phyloP scores from a whole-genome alignment of 23 tunicate species.

The Halocynthia aurantium region DNA sequence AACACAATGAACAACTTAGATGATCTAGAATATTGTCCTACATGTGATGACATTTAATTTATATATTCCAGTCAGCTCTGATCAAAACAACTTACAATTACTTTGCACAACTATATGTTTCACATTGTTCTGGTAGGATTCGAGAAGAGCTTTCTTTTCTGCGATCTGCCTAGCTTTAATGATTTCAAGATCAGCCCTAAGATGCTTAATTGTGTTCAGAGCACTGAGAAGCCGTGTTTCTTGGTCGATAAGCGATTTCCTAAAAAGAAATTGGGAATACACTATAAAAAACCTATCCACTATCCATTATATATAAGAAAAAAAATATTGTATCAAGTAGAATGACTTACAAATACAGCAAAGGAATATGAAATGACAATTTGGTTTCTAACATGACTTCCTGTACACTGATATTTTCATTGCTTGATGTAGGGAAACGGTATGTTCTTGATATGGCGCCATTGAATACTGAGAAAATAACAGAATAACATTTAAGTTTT shows the following conservation, averaged over 20 bases:
- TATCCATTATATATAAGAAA: not conserved
- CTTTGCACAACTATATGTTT: slow-evolving; percentile 14
- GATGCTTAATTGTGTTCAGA: slow-evolving; percentile 27
- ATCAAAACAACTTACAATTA: slow-evolving; percentile 22
- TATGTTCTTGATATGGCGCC: slow-evolving; percentile 51
- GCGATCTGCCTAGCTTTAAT: slow-evolving; percentile 15
- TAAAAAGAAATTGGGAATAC: slow-evolving; percentile 15
- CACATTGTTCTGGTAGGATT: slow-evolving; percentile 36
- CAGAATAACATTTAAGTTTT: no score
- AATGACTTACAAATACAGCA: slow-evolving; percentile 53
- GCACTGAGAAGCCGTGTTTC: slow-evolving; percentile 34
- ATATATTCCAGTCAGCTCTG: no score
- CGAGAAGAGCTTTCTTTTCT: slow-evolving; percentile 17
- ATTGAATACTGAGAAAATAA: slow-evolving; percentile 20
- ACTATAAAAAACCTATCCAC: not conserved
- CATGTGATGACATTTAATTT: no score
- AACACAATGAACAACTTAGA: no score
- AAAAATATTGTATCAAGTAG: not conserved
- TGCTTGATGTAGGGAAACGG: slow-evolving; percentile 36
- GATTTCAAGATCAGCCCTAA: slow-evolving; percentile 24
- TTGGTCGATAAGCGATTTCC: slow-evolving; percentile 45
- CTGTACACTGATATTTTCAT: slow-evolving; percentile 33
- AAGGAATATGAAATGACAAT: slow-evolving; percentile 51
- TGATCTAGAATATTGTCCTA: no score
- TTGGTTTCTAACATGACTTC: slow-evolving; percentile 59